Base-by-base conservation (phyloP, 2,113 vertebrate genomes). In the Tringa solitaria region DNA sequence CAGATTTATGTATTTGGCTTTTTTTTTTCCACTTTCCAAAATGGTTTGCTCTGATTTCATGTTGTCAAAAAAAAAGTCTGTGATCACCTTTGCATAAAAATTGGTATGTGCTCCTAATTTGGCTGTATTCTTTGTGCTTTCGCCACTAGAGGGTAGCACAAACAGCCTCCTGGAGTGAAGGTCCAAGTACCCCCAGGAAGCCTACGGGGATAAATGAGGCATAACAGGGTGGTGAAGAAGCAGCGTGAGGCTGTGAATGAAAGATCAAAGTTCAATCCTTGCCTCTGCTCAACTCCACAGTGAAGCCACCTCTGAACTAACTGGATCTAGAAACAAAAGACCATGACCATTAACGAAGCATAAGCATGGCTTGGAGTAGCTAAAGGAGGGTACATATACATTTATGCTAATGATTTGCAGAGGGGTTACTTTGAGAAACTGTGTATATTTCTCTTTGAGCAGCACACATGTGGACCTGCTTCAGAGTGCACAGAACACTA, bases 71-170 rank as follows among this genome's bases (percentile, higher is more conserved):
- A 53, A 39, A 61, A 82, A 51, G 23, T 56, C 51, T 32, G 1
- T 4, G 1, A 13, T 69, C 46, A 54, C n/a, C 54, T 77, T 54
- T 33, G 5, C 3, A 12, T 7, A 20, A 77, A 68, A 81, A 67
- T 67, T 65, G 8, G 6, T 6, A 11, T 5, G 23, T 4, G 30
- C 17, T 88, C 51, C 20, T 26, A 28, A 78, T 60, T 81, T 68
- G 10, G 0, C 13, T 74, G 30, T 46, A 54, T 82, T 51, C 90
- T 90, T 91, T 24, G 43, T 72, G 48, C 28, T 88, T 74, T 70
- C 57, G 64, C 92, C 96, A 96, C 96, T 93, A 96, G 96, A 96
- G 90, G 96, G 96, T 89, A 97, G 94, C 86, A 96, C 86, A 92
- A 97, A 90, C 92, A 94, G 85, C 39, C 43, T 90, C 79, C 64